phyloP scores from a whole-genome alignment of 2,797 vertebrate species.

The Enteromius afrohamiltoni region DNA sequence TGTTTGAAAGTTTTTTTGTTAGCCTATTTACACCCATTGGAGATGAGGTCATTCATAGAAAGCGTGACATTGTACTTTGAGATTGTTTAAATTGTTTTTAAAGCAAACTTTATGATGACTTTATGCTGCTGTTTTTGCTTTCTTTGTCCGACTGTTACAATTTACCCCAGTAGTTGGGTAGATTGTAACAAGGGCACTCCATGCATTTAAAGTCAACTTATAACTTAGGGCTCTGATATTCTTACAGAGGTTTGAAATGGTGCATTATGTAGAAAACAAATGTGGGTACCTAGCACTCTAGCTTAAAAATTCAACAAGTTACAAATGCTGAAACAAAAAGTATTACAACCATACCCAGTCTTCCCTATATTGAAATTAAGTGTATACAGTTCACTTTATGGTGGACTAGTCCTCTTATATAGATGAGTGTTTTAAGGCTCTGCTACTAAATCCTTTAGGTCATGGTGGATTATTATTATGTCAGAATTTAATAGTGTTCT shows the following conservation, averaged over 20 bases:
- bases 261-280: background rate
- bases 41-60: background rate
- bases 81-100: background rate
- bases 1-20: background rate
- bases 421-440: no score
- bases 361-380: background rate
- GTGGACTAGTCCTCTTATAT: no score
- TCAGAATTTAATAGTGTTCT: no score
- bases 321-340: background rate
- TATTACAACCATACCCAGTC: no score
- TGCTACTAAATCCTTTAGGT: no score
- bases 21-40: background rate
- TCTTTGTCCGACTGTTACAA: background rate
- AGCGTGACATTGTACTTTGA: background rate
- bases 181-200: background rate
- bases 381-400: no score
- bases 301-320: background rate
- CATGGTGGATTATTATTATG: no score
- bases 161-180: no score
- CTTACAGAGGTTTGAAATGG: background rate
- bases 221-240: background rate
- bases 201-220: background rate
- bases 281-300: background rate
- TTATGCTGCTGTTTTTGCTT: background rate
- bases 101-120: no score